A percentile compares a stretch with the other conserved stretches of the same genome.
These are phyloP conservation scores for Toxostoma redivivum DNA, from an alignment of 2,113 vertebrate genomes.

Conservation along the genomic window DNA sequence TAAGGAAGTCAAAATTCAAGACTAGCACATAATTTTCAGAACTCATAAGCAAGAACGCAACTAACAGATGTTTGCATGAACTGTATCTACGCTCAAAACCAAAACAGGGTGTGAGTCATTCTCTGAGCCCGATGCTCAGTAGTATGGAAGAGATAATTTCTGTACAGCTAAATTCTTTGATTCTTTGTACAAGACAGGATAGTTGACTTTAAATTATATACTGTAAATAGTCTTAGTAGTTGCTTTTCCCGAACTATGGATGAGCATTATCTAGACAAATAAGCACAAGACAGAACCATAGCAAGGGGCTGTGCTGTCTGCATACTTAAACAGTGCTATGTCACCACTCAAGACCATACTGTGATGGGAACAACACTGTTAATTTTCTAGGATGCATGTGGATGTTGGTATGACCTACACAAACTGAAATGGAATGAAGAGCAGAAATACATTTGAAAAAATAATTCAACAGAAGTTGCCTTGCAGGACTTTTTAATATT, in stretches of 20 bases:
- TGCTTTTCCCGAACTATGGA: background rate
- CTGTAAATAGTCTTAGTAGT: background rate
- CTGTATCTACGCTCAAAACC: background rate
- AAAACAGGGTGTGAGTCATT: background rate
- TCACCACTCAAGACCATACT: background rate
- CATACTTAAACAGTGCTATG: rapidly evolving
- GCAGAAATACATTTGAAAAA: background rate
- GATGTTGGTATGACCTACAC: background rate
- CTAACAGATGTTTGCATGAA: background rate
- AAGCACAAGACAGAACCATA: background rate
- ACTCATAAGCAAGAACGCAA: background rate
- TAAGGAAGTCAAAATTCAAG: background rate
- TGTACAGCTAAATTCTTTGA: background rate
- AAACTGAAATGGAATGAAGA: background rate
- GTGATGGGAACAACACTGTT: background rate
- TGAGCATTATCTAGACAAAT: background rate
- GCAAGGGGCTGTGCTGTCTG: background rate
- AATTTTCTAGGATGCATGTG: background rate
- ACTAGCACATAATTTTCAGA: background rate
- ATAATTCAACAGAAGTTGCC: background rate
- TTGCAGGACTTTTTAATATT: background rate
- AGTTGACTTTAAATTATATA: background rate
- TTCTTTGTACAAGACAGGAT: background rate
- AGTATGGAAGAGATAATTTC: background rate
- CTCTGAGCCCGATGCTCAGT: rapidly evolving